Base-by-base conservation (phyloP, 2,113 vertebrate species). In the Nothocercus julius region DNA sequence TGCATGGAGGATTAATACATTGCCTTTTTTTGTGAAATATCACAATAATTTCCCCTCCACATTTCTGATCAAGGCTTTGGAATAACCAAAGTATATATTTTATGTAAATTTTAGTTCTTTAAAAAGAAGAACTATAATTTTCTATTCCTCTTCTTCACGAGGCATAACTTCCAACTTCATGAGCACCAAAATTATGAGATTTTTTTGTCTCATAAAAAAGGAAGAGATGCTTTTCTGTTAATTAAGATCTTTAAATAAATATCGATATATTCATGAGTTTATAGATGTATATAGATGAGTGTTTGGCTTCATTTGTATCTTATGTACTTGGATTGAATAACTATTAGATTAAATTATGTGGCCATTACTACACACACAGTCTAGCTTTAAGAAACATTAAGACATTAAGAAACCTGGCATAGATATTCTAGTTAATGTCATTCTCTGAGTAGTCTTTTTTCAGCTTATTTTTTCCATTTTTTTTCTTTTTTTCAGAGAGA, bases 201-300 rank as follows among this genome's bases (percentile, higher is more conserved):
- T 47, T 47, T 49, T 49, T 49, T 49, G 20, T 49, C 47, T 24
- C 49, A 49, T 22, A 19, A 47, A 47, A 49, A 49, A 80, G 59
- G 47, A 82, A 66, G 72, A 82, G 24, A 24, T 87, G 66, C n/a
- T 56, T 72, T 76, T 49, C n/a, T 89, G 13, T 90, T 82, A 77
- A 67, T 87, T 67, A 85, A 45, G 53, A 27, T 5, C 20, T 91
- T 91, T 70, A 69, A 95, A 95, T 91, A 18, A 72, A 70, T 75
- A 70, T 1, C 0, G 47, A 19, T 20, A n/a, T 68, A 28, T 83
- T 87, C 83, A 63, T 67, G 74, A 77, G 77, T 76, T 28, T 49
- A 64, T 54, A 27, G 59, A 68, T 21, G 61, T 53, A 63, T 61
- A 25, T 5, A 91, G 54, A 83, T 70, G 4, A 15, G 47, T 56